Evolutionary conservation across 1,140 invertebrate species (phyloP), one percentile per base, ranked within the genome.

Genomic region (Drosophila albomicans): DNA sequence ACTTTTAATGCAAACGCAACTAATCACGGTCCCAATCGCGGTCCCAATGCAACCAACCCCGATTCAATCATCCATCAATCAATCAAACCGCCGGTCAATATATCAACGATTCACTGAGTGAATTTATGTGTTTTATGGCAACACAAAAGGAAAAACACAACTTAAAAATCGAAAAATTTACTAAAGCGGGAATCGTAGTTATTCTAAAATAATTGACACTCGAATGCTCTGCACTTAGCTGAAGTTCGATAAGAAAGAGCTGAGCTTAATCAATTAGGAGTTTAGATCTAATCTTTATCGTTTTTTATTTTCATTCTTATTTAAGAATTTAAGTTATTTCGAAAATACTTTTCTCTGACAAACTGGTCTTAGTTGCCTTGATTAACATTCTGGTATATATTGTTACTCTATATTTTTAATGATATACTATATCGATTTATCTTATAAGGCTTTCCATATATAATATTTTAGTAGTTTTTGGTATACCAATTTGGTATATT

Each of bases 61-160:
- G 32, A 16, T 46, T 15, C 51, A 56, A 15, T 52, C 49, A 45
- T 10, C 49, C 46, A 64, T 30, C 67, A 20, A 43, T 66, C 82
- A 48, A 76, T 86, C 82, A 78, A 78, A 77, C 81, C 69, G 74
- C 67, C 45, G 13, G 30, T 65, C 69, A 58, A 65, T 71, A 69
- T 68, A 70, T 84, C 76, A 80, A 38, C 57, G 35, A 54, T 51
- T 15, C 35, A 69, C 51, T 73, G 79, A 88, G 85, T 85, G 85
- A 75, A 89, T 85, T 88, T 78, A 38, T 76, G 70, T 88, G 85
- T 88, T 88, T 51, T 58, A 62, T 41, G 64, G 65, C 16, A 6
- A 25, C 20, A 15, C 13, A 15, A 71, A 52, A 41, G 3, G 38
- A 11, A 63, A 38, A 38, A 11, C 10, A 38, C 3, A 30, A 25